Percentiles rank a stretch among this genome's conserved stretches.
Evolutionary conservation across 2,888 invertebrate genomes (phyloP).

Genomic region (Microctonus brassicae): DNA sequence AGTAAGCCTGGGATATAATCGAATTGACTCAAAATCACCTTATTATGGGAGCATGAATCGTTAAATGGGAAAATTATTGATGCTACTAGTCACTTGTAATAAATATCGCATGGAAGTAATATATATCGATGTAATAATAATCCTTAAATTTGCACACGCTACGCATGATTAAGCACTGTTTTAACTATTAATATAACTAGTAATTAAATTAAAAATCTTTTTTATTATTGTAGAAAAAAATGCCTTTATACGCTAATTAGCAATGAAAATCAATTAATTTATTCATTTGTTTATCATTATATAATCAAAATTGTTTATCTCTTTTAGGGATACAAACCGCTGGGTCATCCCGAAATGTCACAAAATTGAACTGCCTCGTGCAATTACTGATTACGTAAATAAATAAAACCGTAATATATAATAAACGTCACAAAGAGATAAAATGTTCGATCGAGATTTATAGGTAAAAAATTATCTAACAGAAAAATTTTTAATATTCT

Average conservation of each 20-base stretch:
- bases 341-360: conserved; percentile 54
- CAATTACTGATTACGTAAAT: neutral
- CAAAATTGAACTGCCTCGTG: conserved; percentile 19
- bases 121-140: conserved; percentile 33
- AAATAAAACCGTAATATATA: neutral
- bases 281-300: neutral
- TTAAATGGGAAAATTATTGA: conserved; percentile 34
- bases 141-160: neutral
- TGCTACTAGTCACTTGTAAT: conserved; percentile 27
- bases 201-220: neutral
- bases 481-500: too few relatives aligned
- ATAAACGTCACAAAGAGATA: neutral
- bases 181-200: neutral
- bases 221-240: neutral
- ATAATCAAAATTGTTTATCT: conserved; percentile 9
- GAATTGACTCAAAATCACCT: conserved; percentile 57
- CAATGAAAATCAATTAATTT: neutral
- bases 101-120: conserved; percentile 42
- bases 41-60: conserved; percentile 68
- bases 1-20: conserved; percentile 66
- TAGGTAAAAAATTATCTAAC: neutral
- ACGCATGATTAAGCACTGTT: neutral
- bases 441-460: neutral
- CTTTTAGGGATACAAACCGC: conserved; percentile 43
- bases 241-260: neutral